Conservation (phyloP, 2,113 vertebrate species). For the Amphilophus citrinellus region DNA sequence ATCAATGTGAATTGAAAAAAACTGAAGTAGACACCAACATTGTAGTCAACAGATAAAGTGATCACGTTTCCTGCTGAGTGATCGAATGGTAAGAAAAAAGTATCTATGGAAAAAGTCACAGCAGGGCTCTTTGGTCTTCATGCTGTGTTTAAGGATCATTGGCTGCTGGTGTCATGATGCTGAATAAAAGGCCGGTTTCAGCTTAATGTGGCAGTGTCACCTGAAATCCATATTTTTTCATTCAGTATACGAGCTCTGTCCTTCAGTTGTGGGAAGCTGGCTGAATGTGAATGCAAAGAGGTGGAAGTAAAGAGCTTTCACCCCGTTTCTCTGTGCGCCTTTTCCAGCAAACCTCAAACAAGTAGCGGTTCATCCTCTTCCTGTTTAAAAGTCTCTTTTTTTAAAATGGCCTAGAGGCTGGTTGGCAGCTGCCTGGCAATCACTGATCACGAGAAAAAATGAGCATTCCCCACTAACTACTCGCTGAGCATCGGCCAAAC, state of each 20-base stretch:
- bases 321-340: background rate
- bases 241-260: background rate
- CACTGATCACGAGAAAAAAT: background rate
- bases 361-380: background rate
- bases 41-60: background rate
- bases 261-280: conserved; percentile 25
- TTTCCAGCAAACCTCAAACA: conserved; percentile 33
- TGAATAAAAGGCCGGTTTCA: conserved; percentile 1
- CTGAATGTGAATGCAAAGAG: background rate
- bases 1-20: background rate
- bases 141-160: background rate
- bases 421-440: background rate
- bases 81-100: background rate
- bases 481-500: rapidly evolving
- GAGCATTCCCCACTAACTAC: background rate
- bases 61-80: background rate
- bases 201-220: background rate
- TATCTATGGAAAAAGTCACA: background rate
- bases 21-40: background rate
- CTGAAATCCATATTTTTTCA: conserved; percentile 10
- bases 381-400: background rate
- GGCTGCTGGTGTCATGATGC: background rate
- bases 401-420: background rate
- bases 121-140: background rate
- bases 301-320: too few relatives aligned